phyloP scores from a whole-genome alignment of 2,797 vertebrate species.

The Galagoides demidoff region DNA sequence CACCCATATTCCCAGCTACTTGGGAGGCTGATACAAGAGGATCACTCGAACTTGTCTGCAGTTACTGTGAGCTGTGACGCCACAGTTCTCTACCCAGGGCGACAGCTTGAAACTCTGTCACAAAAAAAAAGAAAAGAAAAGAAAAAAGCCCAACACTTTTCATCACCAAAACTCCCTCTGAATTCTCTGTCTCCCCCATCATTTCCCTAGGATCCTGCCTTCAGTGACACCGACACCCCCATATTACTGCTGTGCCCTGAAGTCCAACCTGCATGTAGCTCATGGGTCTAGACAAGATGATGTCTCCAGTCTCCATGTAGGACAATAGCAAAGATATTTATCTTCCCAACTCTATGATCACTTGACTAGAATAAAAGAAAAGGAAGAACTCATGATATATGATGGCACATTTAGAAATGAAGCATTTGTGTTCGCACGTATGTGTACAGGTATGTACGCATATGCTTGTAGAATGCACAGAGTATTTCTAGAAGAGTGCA shows the following conservation, averaged over 20 bases:
- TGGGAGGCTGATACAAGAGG: no score
- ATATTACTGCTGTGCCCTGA: no score
- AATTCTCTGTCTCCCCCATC: neutral
- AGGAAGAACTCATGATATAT: neutral
- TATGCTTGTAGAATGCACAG: neutral
- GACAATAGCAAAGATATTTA: neutral
- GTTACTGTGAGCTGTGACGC: no score
- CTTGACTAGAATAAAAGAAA: neutral
- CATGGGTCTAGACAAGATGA: neutral
- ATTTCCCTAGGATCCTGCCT: neutral
- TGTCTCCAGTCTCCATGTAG: neutral
- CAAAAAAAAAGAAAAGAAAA: no score
- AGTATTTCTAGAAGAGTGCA: neutral
- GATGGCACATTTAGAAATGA: neutral
- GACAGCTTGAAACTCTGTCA: no score
- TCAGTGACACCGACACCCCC: no score
- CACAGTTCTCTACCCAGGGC: no score
- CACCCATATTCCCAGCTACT: no score
- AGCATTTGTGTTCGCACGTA: neutral
- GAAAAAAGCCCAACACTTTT: neutral
- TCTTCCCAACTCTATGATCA: neutral
- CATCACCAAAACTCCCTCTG: neutral
- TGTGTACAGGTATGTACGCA: neutral
- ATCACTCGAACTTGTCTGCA: no score
- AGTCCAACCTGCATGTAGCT: neutral